phyloP scores from a whole-genome alignment of 2,888 invertebrate genomes.

The Rosalia funebris region DNA sequence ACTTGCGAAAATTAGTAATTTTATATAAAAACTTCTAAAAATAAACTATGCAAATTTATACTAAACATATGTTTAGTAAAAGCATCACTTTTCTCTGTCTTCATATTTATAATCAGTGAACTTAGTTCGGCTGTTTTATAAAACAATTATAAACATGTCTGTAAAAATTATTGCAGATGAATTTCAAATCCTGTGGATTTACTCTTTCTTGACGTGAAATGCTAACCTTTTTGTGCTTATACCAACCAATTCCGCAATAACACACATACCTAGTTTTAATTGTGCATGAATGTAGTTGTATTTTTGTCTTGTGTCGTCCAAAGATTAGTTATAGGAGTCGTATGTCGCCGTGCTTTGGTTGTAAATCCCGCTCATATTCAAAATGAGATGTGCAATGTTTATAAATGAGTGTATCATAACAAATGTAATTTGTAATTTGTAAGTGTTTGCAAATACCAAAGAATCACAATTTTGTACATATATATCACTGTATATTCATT shows the following conservation, averaged over 20 bases:
- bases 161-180: too few species aligned
- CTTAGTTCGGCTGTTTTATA: too few species aligned
- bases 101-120: too few species aligned
- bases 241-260: neutral
- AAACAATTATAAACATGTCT: too few species aligned
- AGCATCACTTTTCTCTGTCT: too few species aligned
- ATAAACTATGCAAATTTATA: too few species aligned
- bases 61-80: too few species aligned
- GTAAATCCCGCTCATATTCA: conserved; percentile 16
- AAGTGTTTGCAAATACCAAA: conserved; percentile 34
- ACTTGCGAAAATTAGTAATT: too few species aligned
- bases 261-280: neutral
- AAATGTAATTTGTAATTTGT: conserved; percentile 8
- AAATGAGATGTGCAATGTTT: conserved; percentile 27
- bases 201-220: too few species aligned
- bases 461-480: conserved; percentile 33
- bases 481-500: conserved; percentile 22
- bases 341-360: conserved; percentile 12
- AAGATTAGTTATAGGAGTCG: conserved; percentile 29
- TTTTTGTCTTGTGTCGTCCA: conserved; percentile 21
- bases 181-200: too few species aligned
- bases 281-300: neutral
- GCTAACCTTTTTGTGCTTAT: too few species aligned
- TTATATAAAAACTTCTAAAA: too few species aligned
- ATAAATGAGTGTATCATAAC: conserved; percentile 20